These are phyloP conservation scores for Furnarius figulus DNA, from an alignment of 2,113 vertebrate species.

Conservation along the genomic window DNA sequence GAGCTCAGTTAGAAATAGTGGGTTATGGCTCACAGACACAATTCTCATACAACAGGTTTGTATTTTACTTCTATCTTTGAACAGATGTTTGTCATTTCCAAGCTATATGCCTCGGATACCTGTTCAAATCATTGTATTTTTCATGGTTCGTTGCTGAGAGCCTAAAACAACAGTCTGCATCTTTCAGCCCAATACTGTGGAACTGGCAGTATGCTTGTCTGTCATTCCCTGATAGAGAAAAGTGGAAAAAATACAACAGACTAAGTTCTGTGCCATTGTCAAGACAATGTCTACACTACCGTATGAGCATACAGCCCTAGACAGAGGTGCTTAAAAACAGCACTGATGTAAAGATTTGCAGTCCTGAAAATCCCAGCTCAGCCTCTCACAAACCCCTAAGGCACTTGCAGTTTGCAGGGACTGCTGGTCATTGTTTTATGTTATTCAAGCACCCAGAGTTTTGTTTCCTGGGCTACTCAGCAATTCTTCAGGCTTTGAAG, in stretches of 20 bases:
- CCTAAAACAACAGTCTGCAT: background rate
- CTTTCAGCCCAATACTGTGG: background rate
- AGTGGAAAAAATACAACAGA: background rate
- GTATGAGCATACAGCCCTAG: background rate
- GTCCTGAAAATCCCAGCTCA: background rate
- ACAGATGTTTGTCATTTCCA: slow-evolving; percentile 34
- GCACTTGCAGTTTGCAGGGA: background rate
- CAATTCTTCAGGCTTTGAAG: background rate
- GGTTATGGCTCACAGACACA: background rate
- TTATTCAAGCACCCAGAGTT: background rate
- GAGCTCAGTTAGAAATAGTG: background rate
- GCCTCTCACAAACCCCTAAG: background rate
- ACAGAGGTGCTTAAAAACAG: background rate
- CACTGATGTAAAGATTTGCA: background rate
- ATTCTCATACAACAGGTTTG: background rate
- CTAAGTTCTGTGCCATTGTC: background rate
- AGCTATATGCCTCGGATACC: background rate
- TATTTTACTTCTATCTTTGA: slow-evolving; percentile 27
- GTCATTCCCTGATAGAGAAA: background rate
- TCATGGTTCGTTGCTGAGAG: background rate
- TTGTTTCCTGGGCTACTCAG: background rate
- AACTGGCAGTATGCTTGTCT: background rate
- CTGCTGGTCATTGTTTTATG: fast-evolving
- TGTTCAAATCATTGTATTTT: background rate
- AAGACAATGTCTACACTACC: background rate